Evolutionary conservation across 2,113 vertebrate genomes (phyloP), one percentile per base, ranked within the genome.

Genomic region (Silurus glanis): DNA sequence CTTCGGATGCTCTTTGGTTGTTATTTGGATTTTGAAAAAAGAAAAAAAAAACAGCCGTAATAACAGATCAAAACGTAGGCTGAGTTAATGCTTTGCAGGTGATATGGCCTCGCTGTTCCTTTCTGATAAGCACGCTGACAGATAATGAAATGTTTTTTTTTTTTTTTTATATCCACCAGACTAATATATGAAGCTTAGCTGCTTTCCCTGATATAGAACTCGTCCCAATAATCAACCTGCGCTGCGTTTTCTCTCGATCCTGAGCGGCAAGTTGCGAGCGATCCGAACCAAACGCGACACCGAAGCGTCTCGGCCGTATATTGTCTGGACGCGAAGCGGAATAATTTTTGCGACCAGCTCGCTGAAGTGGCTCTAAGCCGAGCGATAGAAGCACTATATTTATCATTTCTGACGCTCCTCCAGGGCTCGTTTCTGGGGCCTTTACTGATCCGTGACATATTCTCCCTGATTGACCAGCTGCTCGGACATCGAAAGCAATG

Each of bases 401-500:
- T 85, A 69, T 80, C 59, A 84, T 83, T 89, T 87, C 81, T 71
- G 81, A 25, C 37, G 62, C 58, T 86, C 82, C 72, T 47, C 72
- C 21, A 66, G 67, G 61, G 28, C 55, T 71, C 82, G 62, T 55
- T 2, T 19, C 61, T 37, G 37, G 87, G 86, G 62, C 75, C 16
- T 47, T 72, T 87, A 83, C 85, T 88, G 86, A 90, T 84, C 87
- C 87, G 88, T 86, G 76, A 88, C 89, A 89, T 90, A 91, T 87
- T 87, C 86, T 88, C 88, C 85, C 83, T 90, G 89, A 90, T 90
- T 90, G 88, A 89, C 91, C 91, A 93, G 91, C 91, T 93, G 92
- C 92, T 92, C 49, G 49, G 89, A 92, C 86, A 89, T 89, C 85
- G 88, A 81, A 91, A 81, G 87, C 91, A 92, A 92, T 92, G 90